Percentiles rank a stretch among this genome's conserved stretches.
Conservation (phyloP, 2,113 vertebrate species). For the Anarrhichthys ocellatus region DNA sequence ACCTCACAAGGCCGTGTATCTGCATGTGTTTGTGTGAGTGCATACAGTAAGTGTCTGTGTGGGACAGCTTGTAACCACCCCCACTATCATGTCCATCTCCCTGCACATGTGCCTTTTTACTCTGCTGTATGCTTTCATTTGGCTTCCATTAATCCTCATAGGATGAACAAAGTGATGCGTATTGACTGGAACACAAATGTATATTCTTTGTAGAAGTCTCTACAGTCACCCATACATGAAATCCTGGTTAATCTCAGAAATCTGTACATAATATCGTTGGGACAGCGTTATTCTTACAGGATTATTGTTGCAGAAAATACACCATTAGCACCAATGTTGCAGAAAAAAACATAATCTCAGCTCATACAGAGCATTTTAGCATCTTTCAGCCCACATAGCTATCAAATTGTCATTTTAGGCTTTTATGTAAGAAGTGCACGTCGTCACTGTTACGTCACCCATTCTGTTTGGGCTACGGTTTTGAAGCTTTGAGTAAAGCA, state of each 20-base stretch:
- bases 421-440: not conserved
- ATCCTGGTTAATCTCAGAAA: constrained; percentile 39
- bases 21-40: constrained; percentile 49
- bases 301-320: constrained; percentile 36
- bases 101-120: constrained; percentile 6
- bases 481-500: not conserved
- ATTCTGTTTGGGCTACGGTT: too few relatives aligned
- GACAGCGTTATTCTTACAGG: constrained; percentile 14
- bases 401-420: not conserved
- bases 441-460: too few relatives aligned
- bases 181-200: not conserved
- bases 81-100: not conserved
- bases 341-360: not conserved
- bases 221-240: not conserved
- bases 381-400: not conserved
- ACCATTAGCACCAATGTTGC: not conserved
- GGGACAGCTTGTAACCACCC: constrained; percentile 19
- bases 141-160: not conserved
- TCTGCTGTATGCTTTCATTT: not conserved
- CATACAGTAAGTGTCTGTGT: constrained; percentile 17
- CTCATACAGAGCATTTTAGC: not conserved
- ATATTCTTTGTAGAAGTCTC: not conserved
- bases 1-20: constrained; percentile 56
- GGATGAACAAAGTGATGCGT: not conserved
- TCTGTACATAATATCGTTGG: constrained; percentile 4